Evolutionary conservation across 1,140 invertebrate species (phyloP).

Genomic region (Epicauta chinensis): DNA sequence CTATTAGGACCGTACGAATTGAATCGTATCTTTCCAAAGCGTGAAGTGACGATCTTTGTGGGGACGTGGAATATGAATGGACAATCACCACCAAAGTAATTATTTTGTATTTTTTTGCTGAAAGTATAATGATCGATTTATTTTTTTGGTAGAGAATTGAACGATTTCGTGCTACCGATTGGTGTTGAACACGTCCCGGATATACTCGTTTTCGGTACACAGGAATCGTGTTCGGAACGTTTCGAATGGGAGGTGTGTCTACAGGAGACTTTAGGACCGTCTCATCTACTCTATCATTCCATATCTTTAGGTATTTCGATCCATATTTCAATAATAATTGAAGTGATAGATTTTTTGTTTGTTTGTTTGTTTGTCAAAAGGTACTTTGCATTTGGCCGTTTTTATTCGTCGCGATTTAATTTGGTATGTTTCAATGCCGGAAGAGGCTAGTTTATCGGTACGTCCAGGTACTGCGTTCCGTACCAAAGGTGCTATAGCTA

Average conservation of each 20-base stretch:
- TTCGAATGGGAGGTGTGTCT: constrained; percentile 86
- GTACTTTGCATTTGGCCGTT: constrained; percentile 78
- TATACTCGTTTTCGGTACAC: constrained; percentile 85
- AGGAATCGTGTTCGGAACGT: constrained; percentile 81
- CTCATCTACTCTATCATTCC: constrained; percentile 81
- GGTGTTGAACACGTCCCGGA: constrained; percentile 81
- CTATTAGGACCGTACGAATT: constrained; percentile 76
- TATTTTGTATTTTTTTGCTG: background rate
- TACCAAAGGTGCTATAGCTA: constrained; percentile 88
- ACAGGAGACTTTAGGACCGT: constrained; percentile 86
- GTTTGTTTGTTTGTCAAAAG: constrained; percentile 42
- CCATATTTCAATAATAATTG: too few relatives aligned
- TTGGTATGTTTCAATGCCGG: constrained; percentile 88
- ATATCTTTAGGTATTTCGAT: constrained; percentile 53
- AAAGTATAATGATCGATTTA: background rate
- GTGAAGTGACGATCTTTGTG: constrained; percentile 80
- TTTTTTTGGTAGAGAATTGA: constrained; percentile 55
- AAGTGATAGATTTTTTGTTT: background rate
- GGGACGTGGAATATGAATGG: constrained; percentile 98
- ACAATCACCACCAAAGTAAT: constrained; percentile 61
- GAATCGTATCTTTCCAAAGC: constrained; percentile 76
- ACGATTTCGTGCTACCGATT: constrained; percentile 82
- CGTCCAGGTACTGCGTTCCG: constrained; percentile 79
- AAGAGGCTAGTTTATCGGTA: constrained; percentile 81
- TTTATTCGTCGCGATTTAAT: constrained; percentile 86